Evolutionary conservation across 2,888 invertebrate genomes (phyloP).

Genomic region (Xanthia icteritia): DNA sequence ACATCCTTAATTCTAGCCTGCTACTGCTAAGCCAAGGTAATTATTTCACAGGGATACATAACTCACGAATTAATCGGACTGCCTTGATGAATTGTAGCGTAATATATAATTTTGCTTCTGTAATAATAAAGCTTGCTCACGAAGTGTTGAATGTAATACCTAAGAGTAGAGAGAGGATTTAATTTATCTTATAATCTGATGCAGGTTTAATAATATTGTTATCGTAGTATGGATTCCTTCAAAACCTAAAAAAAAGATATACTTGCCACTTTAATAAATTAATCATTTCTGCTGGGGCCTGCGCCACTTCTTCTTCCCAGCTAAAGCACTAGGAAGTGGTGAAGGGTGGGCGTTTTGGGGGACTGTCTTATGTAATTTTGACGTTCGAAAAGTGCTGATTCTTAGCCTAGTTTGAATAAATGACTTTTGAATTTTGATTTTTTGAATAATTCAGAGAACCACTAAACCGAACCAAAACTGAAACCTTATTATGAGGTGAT

Average conservation of each 20-base stretch:
- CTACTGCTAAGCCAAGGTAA: constrained; percentile 26
- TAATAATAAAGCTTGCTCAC: constrained; percentile 15
- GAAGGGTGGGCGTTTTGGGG: too few species aligned
- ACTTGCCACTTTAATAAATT: neutral
- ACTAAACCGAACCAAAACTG: neutral
- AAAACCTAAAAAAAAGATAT: neutral
- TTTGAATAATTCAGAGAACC: neutral
- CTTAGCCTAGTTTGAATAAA: too few species aligned
- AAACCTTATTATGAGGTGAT: neutral
- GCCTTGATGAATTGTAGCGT: constrained; percentile 12
- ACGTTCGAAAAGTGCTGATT: too few species aligned
- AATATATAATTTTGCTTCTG: constrained; percentile 27
- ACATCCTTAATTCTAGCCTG: constrained; percentile 33
- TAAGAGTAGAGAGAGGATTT: neutral
- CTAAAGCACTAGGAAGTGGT: too few species aligned
- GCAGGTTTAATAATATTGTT: neutral
- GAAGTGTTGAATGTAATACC: constrained; percentile 20
- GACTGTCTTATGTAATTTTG: too few species aligned
- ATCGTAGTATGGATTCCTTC: neutral
- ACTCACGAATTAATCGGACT: constrained; percentile 44
- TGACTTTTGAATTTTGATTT: too few species aligned
- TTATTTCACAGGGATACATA: constrained; percentile 37
- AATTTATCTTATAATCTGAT: neutral
- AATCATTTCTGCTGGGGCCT: too few species aligned
- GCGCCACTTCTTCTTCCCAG: too few species aligned